Conservation (phyloP, 2,888 invertebrate species). For the Vesta saturnalis region DNA sequence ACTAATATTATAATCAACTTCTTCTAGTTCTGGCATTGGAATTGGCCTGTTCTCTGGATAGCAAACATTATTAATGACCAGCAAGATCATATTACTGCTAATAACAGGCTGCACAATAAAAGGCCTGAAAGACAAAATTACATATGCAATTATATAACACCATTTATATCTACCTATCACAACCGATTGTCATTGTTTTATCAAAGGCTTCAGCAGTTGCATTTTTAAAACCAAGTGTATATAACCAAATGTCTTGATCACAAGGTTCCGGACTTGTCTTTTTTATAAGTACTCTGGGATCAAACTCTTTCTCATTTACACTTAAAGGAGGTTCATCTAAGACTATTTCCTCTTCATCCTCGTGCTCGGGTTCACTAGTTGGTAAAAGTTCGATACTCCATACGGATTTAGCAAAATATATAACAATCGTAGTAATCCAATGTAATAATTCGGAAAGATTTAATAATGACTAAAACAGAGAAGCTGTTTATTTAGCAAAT, state of each 20-base stretch:
- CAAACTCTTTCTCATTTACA: slow-evolving; percentile 66
- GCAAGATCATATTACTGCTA: slow-evolving; percentile 80
- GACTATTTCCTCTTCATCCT: slow-evolving; percentile 59
- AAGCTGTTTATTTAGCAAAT: not conserved
- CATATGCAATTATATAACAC: not conserved
- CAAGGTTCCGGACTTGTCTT: slow-evolving; percentile 81
- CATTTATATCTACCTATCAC: slow-evolving; percentile 53
- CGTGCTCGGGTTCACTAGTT: slow-evolving; percentile 54
- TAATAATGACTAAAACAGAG: slow-evolving; percentile 66
- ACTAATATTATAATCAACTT: slow-evolving; percentile 63
- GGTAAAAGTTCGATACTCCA: slow-evolving; percentile 60
- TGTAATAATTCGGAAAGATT: slow-evolving; percentile 67
- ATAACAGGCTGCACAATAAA: slow-evolving; percentile 82
- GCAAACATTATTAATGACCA: slow-evolving; percentile 78
- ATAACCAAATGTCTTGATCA: slow-evolving; percentile 14
- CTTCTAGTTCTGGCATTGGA: slow-evolving; percentile 50
- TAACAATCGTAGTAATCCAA: slow-evolving; percentile 68
- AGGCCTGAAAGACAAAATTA: slow-evolving; percentile 63
- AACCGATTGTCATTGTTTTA: slow-evolving; percentile 55
- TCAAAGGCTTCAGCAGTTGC: slow-evolving; percentile 57
- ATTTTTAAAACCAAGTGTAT: slow-evolving; percentile 54
- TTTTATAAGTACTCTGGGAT: slow-evolving; percentile 71
- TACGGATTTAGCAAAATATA: slow-evolving; percentile 69
- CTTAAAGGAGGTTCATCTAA: slow-evolving; percentile 62
- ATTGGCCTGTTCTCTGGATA: slow-evolving; percentile 36